Base-by-base conservation (phyloP, 2,888 invertebrate genomes). In the Pterobdella sp. region DNA sequence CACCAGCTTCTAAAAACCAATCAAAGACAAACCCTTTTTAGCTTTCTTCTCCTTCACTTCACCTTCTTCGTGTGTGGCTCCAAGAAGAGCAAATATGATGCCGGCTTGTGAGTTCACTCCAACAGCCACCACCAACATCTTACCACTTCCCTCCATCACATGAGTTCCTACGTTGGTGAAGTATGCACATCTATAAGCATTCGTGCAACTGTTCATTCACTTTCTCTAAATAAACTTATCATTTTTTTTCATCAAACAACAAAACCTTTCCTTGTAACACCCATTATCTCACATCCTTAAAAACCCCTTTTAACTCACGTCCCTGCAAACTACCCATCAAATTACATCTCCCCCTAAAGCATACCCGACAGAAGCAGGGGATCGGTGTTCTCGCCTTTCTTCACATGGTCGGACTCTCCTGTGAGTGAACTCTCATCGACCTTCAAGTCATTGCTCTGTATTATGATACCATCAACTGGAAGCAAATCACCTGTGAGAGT, bases 111-210 rank as follows among this genome's bases (percentile, higher is more conserved):
- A 97, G 86, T 97, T 96, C 75, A 94, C 90, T 75, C 95, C 98
- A 56, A 98, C 98, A 37, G 97, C 98, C 69, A 95, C 90, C 73
- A 98, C 95, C 81, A 98, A 84, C 93, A 97, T 96, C 87, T 96
- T 96, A 75, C 97, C 98, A 78, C 95, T 96, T 77, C 98, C 98
- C 86, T 98, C 98, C 98, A 98, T 98, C 77, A 97, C 94, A 86
- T 98, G 97, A 75, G 98, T 98, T 78, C 90, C 90, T 88, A 73
- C 18, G 49, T 14, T 22, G n/a, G 26, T 56, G 60, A 26, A 26
- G n/a, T n/a, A n/a, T n/a, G n/a, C n/a, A n/a, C n/a, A n/a, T n/a
- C n/a, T n/a, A n/a, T n/a, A n/a, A n/a, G n/a, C n/a, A n/a, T n/a
- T n/a, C n/a, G n/a, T n/a, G n/a, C n/a, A n/a, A n/a, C n/a, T n/a